Conservation (phyloP, 2,797 vertebrate species). For the Ceryle rudis region DNA sequence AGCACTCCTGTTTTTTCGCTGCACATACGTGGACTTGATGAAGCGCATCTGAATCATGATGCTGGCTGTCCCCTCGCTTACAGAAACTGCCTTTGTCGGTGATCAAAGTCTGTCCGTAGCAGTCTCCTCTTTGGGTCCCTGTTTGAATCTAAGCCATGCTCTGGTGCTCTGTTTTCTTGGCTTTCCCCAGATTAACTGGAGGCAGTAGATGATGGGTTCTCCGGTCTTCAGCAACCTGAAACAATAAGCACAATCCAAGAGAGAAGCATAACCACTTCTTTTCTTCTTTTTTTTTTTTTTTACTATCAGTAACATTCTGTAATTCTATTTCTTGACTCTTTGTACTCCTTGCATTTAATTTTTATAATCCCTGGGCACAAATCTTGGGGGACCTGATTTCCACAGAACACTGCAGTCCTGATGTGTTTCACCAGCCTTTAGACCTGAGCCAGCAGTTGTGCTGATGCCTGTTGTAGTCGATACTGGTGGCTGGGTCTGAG, state of each 20-base stretch:
- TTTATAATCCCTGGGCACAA: not conserved
- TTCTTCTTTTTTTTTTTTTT: not conserved
- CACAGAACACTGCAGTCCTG: not conserved
- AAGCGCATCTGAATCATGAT: not conserved
- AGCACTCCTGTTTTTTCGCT: not conserved
- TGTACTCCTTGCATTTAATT: not conserved
- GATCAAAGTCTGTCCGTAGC: not conserved
- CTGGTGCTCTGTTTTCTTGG: not conserved
- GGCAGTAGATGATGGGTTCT: not conserved
- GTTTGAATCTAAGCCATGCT: not conserved
- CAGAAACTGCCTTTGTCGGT: not conserved
- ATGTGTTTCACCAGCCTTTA: not conserved
- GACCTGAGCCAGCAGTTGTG: not conserved
- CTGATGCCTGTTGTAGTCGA: not conserved
- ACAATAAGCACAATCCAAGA: not conserved
- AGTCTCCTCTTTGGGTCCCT: not conserved
- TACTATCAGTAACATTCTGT: not conserved
- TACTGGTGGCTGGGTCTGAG: not conserved
- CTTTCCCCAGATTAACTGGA: not conserved
- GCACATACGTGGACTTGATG: not conserved
- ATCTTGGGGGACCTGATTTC: not conserved
- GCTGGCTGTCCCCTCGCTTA: not conserved
- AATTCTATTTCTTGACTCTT: not conserved
- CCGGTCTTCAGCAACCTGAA: not conserved
- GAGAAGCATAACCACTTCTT: fast-evolving